Conservation (phyloP, 2,797 vertebrate species). For the Apodemus agrarius region DNA sequence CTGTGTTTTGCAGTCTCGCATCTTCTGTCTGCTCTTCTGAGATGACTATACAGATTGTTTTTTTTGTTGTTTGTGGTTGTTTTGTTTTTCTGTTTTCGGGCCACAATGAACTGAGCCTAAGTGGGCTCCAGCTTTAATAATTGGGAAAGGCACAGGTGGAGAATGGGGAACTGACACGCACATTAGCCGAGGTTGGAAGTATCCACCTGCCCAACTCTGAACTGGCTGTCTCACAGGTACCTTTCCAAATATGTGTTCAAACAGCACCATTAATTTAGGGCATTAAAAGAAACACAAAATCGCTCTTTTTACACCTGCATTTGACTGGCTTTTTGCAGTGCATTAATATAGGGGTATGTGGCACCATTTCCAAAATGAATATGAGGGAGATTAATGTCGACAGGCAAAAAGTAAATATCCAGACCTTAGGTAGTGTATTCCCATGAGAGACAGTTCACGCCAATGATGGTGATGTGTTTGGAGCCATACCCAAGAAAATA, state of each 20-base stretch:
- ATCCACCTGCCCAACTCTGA: constrained; percentile 60
- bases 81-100: background rate
- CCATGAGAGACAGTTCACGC: constrained; percentile 24
- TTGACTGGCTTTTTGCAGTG: constrained; percentile 70
- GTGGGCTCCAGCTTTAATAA: constrained; percentile 36
- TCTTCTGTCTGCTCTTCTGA: background rate
- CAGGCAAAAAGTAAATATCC: constrained; percentile 48
- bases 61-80: background rate
- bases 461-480: background rate
- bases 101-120: constrained; percentile 19
- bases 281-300: constrained; percentile 73
- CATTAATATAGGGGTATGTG: constrained; percentile 52
- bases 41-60: background rate
- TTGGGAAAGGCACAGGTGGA: constrained; percentile 16
- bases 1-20: background rate
- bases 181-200: constrained; percentile 65
- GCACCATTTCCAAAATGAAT: constrained; percentile 53
- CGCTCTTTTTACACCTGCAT: constrained; percentile 55
- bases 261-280: constrained; percentile 62
- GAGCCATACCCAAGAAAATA: background rate
- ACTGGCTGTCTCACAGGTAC: constrained; percentile 65
- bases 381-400: constrained; percentile 60
- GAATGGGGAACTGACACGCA: constrained; percentile 22
- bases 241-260: constrained; percentile 74
- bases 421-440: constrained; percentile 11